Percentiles rank a stretch among this genome's conserved stretches.
phyloP scores from a whole-genome alignment of 2,888 invertebrate genomes.

The Drosophila meridionalis region DNA sequence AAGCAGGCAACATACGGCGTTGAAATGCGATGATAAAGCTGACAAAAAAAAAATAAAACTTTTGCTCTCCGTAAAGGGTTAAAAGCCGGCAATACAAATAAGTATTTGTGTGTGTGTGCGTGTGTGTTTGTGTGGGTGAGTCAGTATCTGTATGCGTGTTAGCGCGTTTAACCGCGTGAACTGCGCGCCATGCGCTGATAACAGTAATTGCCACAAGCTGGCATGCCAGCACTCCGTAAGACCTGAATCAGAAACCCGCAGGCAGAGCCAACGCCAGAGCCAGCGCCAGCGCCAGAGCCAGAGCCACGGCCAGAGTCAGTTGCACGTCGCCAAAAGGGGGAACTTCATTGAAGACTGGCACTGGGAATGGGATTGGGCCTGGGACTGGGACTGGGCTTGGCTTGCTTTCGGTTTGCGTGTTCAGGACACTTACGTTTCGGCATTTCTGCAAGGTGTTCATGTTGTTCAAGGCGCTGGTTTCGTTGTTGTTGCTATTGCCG shows the following conservation, averaged over 20 bases:
- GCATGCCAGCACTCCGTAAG: slow-evolving; percentile 58
- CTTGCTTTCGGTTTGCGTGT: slow-evolving; percentile 63
- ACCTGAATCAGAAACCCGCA: slow-evolving; percentile 55
- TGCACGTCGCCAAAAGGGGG: slow-evolving; percentile 17
- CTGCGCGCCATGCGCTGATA: slow-evolving; percentile 79
- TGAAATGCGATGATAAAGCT: slow-evolving; percentile 68
- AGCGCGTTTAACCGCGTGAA: slow-evolving; percentile 80
- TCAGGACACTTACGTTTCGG: slow-evolving; percentile 71
- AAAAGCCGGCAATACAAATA: slow-evolving; percentile 58
- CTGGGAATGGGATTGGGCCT: background rate
- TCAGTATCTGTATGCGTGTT: slow-evolving; percentile 71
- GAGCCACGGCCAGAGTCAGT: slow-evolving; percentile 20
- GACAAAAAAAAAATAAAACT: slow-evolving; percentile 66
- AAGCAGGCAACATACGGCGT: slow-evolving; percentile 72
- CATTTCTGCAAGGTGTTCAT: slow-evolving; percentile 55
- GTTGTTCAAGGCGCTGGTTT: slow-evolving; percentile 32
- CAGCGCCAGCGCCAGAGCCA: slow-evolving; percentile 19
- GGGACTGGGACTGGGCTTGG: slow-evolving; percentile 23
- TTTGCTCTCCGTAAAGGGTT: slow-evolving; percentile 72
- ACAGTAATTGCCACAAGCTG: slow-evolving; percentile 81
- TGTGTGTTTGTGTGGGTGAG: slow-evolving; percentile 13
- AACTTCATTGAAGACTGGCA: background rate
- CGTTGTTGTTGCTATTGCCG: slow-evolving; percentile 36
- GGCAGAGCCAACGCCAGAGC: slow-evolving; percentile 23
- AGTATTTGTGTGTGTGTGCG: slow-evolving; percentile 27